Evolutionary conservation across 2,113 vertebrate species (phyloP).

Genomic region (Megalops atlanticus): DNA sequence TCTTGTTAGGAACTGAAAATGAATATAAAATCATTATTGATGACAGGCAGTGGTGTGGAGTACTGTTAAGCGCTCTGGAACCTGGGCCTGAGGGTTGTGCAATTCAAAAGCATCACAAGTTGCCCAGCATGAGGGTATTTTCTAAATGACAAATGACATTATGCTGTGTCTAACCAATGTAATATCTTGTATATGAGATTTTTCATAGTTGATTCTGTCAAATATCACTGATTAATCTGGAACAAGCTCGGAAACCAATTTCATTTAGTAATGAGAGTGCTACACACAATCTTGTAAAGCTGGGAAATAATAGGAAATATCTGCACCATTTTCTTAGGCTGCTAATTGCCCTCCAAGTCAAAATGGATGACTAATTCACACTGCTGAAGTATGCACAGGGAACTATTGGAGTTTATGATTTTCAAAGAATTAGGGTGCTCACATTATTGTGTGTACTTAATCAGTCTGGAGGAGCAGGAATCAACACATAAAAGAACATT

Average conservation of each 20-base stretch:
- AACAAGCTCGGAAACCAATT: constrained; percentile 23
- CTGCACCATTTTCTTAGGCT: neutral
- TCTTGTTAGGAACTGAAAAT: neutral
- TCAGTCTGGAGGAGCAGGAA: too few relatives aligned
- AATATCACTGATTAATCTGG: constrained; percentile 21
- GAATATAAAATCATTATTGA: neutral
- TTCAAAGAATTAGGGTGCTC: too few relatives aligned
- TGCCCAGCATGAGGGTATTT: neutral
- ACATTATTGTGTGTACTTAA: too few relatives aligned
- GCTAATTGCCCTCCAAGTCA: constrained; percentile 16
- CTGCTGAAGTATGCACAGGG: neutral
- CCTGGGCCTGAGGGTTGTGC: neutral
- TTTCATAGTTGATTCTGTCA: constrained; percentile 4
- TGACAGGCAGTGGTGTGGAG: neutral
- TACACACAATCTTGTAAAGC: neutral
- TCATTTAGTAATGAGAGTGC: neutral
- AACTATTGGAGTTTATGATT: neutral
- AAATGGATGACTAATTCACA: constrained; percentile 10
- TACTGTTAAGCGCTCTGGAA: neutral
- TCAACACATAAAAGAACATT: too few relatives aligned
- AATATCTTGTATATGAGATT: neutral
- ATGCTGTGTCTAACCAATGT: neutral
- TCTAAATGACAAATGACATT: neutral
- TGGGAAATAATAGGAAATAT: constrained; percentile 8
- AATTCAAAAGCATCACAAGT: neutral